Conservation (phyloP, 2,113 vertebrate genomes). For the Pycnonotus jocosus region DNA sequence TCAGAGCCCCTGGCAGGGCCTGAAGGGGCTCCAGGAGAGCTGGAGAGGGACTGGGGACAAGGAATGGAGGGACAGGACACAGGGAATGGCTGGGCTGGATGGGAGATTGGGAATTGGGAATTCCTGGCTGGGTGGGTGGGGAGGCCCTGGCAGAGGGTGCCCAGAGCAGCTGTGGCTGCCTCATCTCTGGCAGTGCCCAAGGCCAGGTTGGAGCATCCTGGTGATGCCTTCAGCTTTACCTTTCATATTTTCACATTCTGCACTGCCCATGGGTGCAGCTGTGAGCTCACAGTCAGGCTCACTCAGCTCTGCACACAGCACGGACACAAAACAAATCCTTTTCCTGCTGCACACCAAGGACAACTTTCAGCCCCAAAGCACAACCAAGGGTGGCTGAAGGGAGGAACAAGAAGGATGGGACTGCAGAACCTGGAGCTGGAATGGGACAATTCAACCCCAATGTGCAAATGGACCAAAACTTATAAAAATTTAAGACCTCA, state of each 20-base stretch:
- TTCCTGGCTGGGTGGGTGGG: not conserved
- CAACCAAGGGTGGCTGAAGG: not conserved
- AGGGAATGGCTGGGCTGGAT: not conserved
- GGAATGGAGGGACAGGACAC: not conserved
- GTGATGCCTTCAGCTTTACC: not conserved
- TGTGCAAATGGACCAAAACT: not conserved
- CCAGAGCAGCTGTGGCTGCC: not conserved
- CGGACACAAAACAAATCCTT: not conserved
- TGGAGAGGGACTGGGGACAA: not conserved
- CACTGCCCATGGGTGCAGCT: too few relatives aligned
- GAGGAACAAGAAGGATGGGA: not conserved
- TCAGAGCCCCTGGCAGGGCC: not conserved
- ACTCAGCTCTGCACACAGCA: not conserved
- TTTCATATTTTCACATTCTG: not conserved
- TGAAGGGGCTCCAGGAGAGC: not conserved
- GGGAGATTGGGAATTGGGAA: not conserved
- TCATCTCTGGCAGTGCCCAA: not conserved
- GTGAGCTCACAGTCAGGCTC: not conserved
- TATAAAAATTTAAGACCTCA: not conserved
- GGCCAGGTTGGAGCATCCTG: fast-evolving
- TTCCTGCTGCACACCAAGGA: not conserved
- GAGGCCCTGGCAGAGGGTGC: too few relatives aligned
- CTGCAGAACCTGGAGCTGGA: not conserved
- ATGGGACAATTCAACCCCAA: not conserved
- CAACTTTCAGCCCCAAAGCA: not conserved